Evolutionary conservation across 2,797 vertebrate species (phyloP), one percentile per base, ranked within the genome.

Genomic region (Botia almorhae): DNA sequence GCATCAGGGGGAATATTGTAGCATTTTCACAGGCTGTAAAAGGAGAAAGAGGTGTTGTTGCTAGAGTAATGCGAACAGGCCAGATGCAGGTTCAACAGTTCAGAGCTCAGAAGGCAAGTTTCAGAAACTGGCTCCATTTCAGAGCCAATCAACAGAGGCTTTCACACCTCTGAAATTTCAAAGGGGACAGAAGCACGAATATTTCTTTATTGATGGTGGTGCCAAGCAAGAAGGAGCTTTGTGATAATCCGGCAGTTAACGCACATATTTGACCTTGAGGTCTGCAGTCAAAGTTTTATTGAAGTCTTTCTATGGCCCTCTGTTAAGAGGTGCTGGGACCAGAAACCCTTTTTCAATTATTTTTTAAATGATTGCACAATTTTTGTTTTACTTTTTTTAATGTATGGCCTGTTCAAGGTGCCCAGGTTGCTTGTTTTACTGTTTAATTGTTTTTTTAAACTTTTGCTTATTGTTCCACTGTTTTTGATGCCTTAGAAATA

Each of bases 1-100:
- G 26, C 17, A 16, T 36, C 13, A 51, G 23, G 39, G 46, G 68
- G 68, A 69, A 69, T 74, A 70, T 10, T 55, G 55, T 10, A 82
- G 61, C 48, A 33, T 74, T 71, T 67, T 80, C 39, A 61, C 70
- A 70, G 65, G 56, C 36, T n/a, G 10, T 39, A 14, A 55, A 69
- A 55, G 19, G 33, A 33, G 10, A 76, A 56, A 48, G 73, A 81
- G 46, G 39, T 64, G 64, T 75, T 76, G 46, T n/a, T 75, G 26
- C n/a, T n/a, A n/a, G 39, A 74, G 71, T 73, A 48, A 71, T 2
- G 65, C 65, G 36, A 29, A 58, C 56, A 43, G 46, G 26, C 36
- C 36, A 6, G 19, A 33, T n/a, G 10, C 7, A 73, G 70, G 60
- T 69, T 82, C 53, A 86, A n/a, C 43, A 79, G 51, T 74, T 82